A percentile compares a stretch with the other conserved stretches of the same genome.
These are phyloP conservation scores for Eleginops maclovinus DNA, from an alignment of 2,113 vertebrate genomes.

Conservation along the genomic window DNA sequence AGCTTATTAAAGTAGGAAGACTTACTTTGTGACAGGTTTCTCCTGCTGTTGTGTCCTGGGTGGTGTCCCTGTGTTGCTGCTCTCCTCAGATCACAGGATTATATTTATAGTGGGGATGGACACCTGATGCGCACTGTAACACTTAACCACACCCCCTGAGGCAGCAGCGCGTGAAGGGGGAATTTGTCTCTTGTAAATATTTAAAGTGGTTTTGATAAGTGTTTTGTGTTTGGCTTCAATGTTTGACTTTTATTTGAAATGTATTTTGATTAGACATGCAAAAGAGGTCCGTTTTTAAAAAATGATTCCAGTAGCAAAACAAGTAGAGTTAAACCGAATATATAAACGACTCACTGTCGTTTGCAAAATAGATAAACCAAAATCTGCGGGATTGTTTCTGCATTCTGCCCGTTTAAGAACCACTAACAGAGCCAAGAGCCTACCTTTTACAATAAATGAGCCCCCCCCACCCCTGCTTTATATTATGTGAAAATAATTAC, in stretches of 20 bases:
- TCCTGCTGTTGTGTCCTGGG: slow-evolving; percentile 33
- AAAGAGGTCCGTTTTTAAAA: too few relatives aligned
- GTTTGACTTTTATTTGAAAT: background rate
- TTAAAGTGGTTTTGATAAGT: background rate
- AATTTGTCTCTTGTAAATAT: background rate
- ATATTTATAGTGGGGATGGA: slow-evolving; percentile 70
- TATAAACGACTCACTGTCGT: too few relatives aligned
- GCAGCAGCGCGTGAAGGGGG: background rate
- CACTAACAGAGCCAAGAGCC: too few relatives aligned
- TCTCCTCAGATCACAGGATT: slow-evolving; percentile 31
- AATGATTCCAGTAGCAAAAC: too few relatives aligned
- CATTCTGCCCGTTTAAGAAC: too few relatives aligned
- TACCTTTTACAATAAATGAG: too few relatives aligned
- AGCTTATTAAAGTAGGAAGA: slow-evolving; percentile 1
- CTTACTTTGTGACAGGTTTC: slow-evolving; percentile 56
- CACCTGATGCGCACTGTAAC: slow-evolving; percentile 61
- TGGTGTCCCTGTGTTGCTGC: slow-evolving; percentile 37
- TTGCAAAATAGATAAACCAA: too few relatives aligned
- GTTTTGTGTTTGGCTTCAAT: background rate
- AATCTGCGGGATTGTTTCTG: too few relatives aligned
- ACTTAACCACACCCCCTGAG: slow-evolving; percentile 64
- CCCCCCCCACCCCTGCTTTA: too few relatives aligned
- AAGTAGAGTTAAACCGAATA: too few relatives aligned
- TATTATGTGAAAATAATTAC: too few relatives aligned
- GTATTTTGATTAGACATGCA: background rate